Evolutionary conservation across 2,797 vertebrate genomes (phyloP).

Genomic region (Acanthornis magna): DNA sequence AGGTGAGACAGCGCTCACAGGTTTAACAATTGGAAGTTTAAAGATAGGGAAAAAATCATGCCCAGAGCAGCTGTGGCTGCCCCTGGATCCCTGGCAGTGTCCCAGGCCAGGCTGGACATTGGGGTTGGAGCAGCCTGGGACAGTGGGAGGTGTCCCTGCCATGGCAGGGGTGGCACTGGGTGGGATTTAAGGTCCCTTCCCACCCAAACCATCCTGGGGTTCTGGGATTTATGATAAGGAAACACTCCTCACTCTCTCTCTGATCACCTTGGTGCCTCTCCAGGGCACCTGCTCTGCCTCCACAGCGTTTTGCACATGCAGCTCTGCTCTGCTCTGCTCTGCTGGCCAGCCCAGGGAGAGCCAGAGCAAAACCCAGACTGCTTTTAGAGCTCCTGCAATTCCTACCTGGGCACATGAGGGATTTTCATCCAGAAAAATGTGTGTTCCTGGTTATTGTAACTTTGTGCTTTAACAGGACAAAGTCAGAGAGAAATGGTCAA

Average conservation of each 20-base stretch:
- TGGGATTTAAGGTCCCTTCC: rapidly evolving
- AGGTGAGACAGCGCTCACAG: background rate
- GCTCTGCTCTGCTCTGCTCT: background rate
- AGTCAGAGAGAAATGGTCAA: background rate
- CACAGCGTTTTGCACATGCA: background rate
- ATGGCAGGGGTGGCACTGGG: rapidly evolving
- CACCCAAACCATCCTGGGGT: background rate
- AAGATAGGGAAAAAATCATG: background rate
- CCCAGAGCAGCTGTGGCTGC: background rate
- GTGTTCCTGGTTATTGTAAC: background rate
- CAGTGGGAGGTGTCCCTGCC: background rate
- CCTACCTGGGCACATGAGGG: background rate
- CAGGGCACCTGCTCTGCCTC: background rate
- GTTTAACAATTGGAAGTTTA: background rate
- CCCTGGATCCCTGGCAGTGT: background rate
- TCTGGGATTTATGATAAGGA: background rate
- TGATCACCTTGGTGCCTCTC: background rate
- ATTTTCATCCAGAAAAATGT: background rate
- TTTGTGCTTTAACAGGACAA: background rate
- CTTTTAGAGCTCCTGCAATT: background rate
- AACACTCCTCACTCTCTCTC: background rate
- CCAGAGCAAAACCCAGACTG: background rate
- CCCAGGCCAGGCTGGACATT: background rate
- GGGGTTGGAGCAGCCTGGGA: background rate
- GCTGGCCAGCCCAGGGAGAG: background rate